Percentiles rank a stretch among this genome's conserved stretches.
phyloP scores from a whole-genome alignment of 2,888 invertebrate genomes.

The Morinoia aosen region DNA sequence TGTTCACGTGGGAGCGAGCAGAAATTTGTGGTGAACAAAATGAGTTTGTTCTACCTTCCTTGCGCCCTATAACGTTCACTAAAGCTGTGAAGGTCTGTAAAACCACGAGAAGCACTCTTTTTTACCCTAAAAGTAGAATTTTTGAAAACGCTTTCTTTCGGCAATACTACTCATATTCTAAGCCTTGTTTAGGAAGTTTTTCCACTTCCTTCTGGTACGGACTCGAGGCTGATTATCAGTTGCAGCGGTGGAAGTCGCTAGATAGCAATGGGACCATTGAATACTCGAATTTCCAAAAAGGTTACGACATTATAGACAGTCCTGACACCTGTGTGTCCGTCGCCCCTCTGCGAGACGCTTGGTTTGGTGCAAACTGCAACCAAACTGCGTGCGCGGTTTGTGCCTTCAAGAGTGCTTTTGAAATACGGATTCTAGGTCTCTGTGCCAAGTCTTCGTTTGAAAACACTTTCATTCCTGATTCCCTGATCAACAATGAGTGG shows the following conservation, averaged over 20 bases:
- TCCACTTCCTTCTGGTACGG: constrained; percentile 26
- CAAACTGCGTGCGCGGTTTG: neutral
- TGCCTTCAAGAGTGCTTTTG: neutral
- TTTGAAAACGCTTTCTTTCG: neutral
- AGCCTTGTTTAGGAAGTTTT: neutral
- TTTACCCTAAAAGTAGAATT: neutral
- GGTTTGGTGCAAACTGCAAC: neutral
- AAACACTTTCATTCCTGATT: neutral
- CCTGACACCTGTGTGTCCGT: neutral
- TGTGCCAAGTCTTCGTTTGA: neutral
- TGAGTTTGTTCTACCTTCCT: neutral
- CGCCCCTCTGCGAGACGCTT: neutral
- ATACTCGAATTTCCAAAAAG: neutral
- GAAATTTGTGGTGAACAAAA: neutral
- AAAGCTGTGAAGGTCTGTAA: neutral
- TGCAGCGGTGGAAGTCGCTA: neutral
- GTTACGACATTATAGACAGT: neutral
- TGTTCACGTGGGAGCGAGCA: neutral
- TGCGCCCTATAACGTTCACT: neutral
- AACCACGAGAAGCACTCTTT: neutral
- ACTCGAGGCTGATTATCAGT: neutral
- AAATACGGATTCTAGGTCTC: neutral
- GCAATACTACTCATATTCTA: neutral
- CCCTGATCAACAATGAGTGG: neutral
- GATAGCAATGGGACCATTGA: neutral